Evolutionary conservation across 2,888 invertebrate species (phyloP).

Genomic region (Andrena camellia): DNA sequence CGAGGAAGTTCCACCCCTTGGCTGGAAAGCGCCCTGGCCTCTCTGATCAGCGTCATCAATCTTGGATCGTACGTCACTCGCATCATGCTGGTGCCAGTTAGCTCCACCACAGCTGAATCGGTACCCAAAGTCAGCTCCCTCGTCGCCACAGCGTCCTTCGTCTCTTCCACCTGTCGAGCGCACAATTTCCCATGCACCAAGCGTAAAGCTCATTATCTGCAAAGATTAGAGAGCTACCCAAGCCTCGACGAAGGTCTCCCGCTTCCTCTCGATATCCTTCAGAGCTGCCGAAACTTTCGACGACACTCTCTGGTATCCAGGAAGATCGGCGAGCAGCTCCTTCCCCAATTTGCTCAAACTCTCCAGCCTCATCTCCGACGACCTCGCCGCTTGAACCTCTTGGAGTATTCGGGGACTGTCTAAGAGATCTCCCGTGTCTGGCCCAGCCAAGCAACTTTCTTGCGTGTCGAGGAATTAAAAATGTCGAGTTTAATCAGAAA

Average conservation of each 20-base stretch:
- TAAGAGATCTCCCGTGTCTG: constrained; percentile 79
- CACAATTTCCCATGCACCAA: background rate
- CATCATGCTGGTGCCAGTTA: constrained; percentile 92
- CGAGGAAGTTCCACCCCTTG: constrained; percentile 86
- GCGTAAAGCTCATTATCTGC: background rate
- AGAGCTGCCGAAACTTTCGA: constrained; percentile 73
- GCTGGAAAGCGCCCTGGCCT: constrained; percentile 94
- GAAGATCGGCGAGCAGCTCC: constrained; percentile 80
- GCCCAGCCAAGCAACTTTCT: constrained; percentile 78
- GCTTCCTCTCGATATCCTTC: constrained; percentile 76
- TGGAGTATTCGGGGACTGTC: constrained; percentile 81
- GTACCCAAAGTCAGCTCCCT: constrained; percentile 79
- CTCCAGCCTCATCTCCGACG: constrained; percentile 79
- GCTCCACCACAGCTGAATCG: constrained; percentile 92
- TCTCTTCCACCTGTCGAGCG: constrained; percentile 74
- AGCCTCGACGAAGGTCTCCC: constrained; percentile 79
- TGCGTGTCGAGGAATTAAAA: background rate
- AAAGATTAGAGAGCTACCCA: constrained; percentile 76
- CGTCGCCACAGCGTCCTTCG: constrained; percentile 73
- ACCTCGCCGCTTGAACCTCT: constrained; percentile 79
- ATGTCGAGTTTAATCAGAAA: background rate
- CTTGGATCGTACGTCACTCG: constrained; percentile 96
- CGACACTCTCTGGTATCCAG: constrained; percentile 77
- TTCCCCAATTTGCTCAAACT: constrained; percentile 79
- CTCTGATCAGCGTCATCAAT: constrained; percentile 93